phyloP scores from a whole-genome alignment of 2,113 vertebrate genomes.

The Callipepla squamata region DNA sequence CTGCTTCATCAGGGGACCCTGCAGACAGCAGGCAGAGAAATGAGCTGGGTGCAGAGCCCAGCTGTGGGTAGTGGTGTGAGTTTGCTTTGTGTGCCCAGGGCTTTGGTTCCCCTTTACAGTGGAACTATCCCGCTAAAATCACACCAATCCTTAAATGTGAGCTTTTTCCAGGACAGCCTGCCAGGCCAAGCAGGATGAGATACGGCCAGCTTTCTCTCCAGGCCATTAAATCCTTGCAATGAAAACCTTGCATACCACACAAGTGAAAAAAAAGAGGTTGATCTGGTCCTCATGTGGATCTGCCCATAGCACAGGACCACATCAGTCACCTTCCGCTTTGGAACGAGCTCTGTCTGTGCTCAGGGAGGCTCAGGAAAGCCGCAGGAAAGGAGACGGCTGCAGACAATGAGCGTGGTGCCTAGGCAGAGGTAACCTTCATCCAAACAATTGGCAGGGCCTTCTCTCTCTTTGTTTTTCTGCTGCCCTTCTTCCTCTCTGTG shows the following conservation, averaged over 20 bases:
- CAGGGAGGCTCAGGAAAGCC: slow-evolving; percentile 47
- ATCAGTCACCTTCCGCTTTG: slow-evolving; percentile 44
- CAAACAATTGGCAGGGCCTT: slow-evolving; percentile 22
- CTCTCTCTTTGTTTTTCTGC: slow-evolving; percentile 29
- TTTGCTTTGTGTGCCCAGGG: not conserved
- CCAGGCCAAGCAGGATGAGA: not conserved
- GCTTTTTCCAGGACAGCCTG: not conserved
- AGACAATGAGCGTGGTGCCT: slow-evolving; percentile 42
- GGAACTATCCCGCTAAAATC: not conserved
- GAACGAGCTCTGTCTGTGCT: slow-evolving; percentile 17
- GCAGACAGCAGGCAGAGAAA: fast-evolving
- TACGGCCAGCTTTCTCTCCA: not conserved
- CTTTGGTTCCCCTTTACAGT: not conserved
- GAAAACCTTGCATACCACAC: not conserved
- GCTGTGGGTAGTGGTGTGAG: not conserved
- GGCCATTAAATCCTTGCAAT: not conserved
- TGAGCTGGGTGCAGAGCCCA: not conserved
- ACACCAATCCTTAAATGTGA: not conserved
- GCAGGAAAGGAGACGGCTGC: slow-evolving; percentile 26
- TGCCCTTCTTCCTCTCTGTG: slow-evolving; percentile 26
- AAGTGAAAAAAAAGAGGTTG: not conserved
- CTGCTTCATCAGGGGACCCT: not conserved
- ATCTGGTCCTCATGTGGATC: not conserved
- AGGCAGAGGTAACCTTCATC: slow-evolving; percentile 38
- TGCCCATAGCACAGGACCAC: not conserved